phyloP scores from a whole-genome alignment of 64 coral and sea anemone species.

The Stylophora pistillata region DNA sequence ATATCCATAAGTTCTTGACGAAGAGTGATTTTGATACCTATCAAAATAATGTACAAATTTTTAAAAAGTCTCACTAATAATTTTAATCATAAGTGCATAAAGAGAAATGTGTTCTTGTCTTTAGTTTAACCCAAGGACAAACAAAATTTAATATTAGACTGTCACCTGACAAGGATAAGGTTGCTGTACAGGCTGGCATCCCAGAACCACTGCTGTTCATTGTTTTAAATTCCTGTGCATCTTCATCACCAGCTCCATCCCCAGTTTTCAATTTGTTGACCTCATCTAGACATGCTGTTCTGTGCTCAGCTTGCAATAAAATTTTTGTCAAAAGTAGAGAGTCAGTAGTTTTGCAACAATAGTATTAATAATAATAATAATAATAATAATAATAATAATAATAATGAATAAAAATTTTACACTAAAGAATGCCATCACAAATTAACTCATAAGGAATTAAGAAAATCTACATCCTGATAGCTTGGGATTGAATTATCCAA shows the following conservation, averaged over 20 bases:
- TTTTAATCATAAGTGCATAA: background rate
- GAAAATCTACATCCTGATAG: too few relatives aligned
- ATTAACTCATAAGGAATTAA: too few relatives aligned
- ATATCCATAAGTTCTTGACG: constrained; percentile 91
- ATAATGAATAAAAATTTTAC: background rate
- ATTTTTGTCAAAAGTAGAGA: background rate
- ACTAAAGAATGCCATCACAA: too few relatives aligned
- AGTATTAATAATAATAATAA: background rate
- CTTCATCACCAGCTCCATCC: constrained; percentile 10
- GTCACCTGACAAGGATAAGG: constrained; percentile 75
- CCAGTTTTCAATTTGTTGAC: constrained; percentile 79
- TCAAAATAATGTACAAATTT: background rate
- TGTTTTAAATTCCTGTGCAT: too few relatives aligned
- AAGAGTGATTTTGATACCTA: constrained; percentile 68
- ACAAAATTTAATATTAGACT: background rate
- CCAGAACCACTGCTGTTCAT: background rate
- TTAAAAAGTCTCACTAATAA: background rate
- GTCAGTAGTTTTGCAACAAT: background rate
- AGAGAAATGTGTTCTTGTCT: background rate
- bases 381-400: background rate
- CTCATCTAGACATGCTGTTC: constrained; percentile 94
- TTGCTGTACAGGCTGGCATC: constrained; percentile 63
- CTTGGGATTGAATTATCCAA: too few relatives aligned
- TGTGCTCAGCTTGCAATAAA: constrained; percentile 72
- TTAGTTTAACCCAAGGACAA: background rate